Percentiles rank a stretch among this genome's conserved stretches.
These are phyloP conservation scores for Rhinopomastus cyanomelas DNA, from an alignment of 2,113 vertebrate genomes.

Conservation along the genomic window DNA sequence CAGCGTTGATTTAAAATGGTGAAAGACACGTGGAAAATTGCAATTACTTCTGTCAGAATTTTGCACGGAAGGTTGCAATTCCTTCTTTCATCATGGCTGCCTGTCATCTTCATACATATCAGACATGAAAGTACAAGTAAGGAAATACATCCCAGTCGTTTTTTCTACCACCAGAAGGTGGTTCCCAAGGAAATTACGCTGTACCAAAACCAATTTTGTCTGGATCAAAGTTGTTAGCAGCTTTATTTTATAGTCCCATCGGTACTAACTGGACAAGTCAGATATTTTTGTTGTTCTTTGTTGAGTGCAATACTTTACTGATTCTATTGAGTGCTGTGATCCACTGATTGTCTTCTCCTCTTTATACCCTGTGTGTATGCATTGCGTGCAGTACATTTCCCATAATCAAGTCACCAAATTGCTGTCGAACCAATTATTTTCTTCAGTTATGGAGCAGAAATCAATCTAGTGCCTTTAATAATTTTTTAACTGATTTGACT, in stretches of 20 bases:
- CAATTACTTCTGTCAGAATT: not conserved
- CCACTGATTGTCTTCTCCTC: not conserved
- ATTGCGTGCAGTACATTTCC: not conserved
- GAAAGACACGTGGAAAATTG: not conserved
- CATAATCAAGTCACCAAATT: conserved; percentile 46
- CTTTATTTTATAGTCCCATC: not conserved
- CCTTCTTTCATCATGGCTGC: too few relatives aligned
- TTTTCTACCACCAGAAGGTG: not conserved
- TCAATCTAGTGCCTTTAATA: conserved; percentile 24
- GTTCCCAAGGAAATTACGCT: not conserved
- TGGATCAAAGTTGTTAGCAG: not conserved
- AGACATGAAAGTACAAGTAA: not conserved
- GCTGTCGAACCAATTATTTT: conserved; percentile 27
- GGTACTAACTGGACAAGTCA: not conserved
- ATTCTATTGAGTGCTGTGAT: not conserved
- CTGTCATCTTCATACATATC: not conserved
- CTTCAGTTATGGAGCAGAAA: not conserved
- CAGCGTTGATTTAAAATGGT: not conserved
- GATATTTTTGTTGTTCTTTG: not conserved
- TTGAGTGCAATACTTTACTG: conserved; percentile 26
- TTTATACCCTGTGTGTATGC: not conserved
- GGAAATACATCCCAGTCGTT: not conserved
- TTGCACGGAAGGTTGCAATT: not conserved
- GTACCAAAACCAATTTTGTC: not conserved
- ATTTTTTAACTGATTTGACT: conserved; percentile 37